Base-by-base conservation (phyloP, 2,888 invertebrate genomes). In the Stenodera caucasica region DNA sequence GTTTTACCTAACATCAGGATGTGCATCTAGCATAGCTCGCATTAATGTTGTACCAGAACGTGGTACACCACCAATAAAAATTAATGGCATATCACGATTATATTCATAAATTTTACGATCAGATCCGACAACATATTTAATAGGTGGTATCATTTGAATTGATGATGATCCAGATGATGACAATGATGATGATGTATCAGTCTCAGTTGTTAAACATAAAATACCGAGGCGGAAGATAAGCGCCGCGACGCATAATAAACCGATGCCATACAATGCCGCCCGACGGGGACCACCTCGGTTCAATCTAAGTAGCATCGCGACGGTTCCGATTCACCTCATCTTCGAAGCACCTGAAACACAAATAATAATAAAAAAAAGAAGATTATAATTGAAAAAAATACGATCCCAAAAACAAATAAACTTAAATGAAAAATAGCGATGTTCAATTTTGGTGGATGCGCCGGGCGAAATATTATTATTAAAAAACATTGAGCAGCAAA, bases 1-100 rank as follows among this genome's bases (percentile, higher is more conserved):
- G 12, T 33, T 63, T 65, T 77, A 90, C 89, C 96, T 89, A 76
- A 98, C 92, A 77, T 94, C 93, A 14, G 96, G 94, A 86, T 98
- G 98, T 66, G 98, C 97, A 82, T 99, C 98, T 73, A 99, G 84
- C 94, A 98, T 96, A 67, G 96, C 97, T 75, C 98, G 87, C 92
- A 97, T 95, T 71, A 98, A 86, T 64, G 98, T 98, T 49, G 98
- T 98, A 57, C 98, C 98, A 54, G 96, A 97, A 72, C 98, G 88
- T 59, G 98, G 98, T 77, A 98, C 96, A 66, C 98, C 98, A 61
- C 98, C 98, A 80, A 98, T 95, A 84, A 97, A 97, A 80, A 96
- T 94, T 71, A 97, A 85, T 72, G 96, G 96, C 90, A 95, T 92
- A 72, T 91, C 88, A 73, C 94, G 86, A 78, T 94, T 91, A 81